Percentiles rank a stretch among this genome's conserved stretches.
Conservation (phyloP, 1,140 invertebrate genomes). For the Drosophila chauvacae region DNA sequence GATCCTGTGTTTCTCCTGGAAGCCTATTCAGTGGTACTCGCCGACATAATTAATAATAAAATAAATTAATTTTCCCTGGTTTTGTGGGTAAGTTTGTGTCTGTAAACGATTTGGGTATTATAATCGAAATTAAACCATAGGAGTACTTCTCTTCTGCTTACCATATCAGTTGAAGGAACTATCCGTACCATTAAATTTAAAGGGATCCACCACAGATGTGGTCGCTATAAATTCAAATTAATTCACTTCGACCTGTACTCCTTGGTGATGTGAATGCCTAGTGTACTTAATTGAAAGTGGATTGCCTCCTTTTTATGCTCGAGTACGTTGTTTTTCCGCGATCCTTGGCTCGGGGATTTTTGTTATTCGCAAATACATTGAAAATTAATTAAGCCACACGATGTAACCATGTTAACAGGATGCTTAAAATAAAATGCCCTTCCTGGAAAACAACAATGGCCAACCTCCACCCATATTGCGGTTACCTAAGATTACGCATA, state of each 20-base stretch:
- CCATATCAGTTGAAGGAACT: background rate
- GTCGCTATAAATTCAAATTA: conserved; percentile 8
- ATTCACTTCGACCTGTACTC: conserved; percentile 3
- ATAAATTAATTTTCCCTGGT: too few relatives aligned
- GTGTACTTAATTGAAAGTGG: conserved; percentile 47
- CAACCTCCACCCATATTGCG: conserved; percentile 17
- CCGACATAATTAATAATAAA: background rate
- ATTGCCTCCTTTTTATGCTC: conserved; percentile 44
- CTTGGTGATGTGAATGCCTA: background rate
- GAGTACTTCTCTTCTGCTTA: background rate
- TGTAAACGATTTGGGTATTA: too few relatives aligned
- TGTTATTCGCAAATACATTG: conserved; percentile 54
- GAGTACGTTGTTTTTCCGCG: conserved; percentile 10
- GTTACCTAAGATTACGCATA: conserved; percentile 69
- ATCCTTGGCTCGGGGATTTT: background rate
- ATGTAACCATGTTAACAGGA: conserved; percentile 76
- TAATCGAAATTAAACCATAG: background rate
- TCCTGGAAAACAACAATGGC: conserved; percentile 52
- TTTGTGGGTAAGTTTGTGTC: background rate
- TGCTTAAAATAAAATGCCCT: conserved; percentile 65
- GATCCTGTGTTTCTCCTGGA: background rate
- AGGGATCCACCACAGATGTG: background rate
- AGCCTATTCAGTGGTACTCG: background rate
- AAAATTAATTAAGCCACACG: conserved; percentile 79
- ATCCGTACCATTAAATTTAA: background rate